A percentile compares a stretch with the other conserved stretches of the same genome.
Conservation (phyloP, 2,113 vertebrate species). For the Macrotus californicus region DNA sequence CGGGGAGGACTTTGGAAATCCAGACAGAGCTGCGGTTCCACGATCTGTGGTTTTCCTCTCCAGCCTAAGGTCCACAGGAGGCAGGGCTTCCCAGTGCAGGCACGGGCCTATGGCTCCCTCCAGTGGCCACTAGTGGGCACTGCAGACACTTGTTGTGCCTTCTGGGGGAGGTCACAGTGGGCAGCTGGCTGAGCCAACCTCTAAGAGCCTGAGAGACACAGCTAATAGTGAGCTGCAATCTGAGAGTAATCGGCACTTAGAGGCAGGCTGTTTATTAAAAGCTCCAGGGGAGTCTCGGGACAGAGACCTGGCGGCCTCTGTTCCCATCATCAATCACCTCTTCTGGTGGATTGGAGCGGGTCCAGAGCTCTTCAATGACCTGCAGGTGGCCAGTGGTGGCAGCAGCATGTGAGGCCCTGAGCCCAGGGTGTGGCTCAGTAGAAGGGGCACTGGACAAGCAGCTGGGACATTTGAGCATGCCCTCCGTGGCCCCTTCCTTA, state of each 20-base stretch:
- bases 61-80: fast-evolving
- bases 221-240: background rate
- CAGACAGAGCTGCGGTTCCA: background rate
- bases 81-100: background rate
- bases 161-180: background rate
- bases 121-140: background rate
- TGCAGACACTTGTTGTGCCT: background rate
- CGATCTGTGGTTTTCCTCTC: background rate
- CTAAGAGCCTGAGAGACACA: background rate
- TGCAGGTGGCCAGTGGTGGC: background rate
- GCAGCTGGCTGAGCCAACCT: background rate
- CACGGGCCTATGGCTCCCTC: background rate
- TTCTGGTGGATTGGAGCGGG: background rate
- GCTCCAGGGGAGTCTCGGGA: background rate
- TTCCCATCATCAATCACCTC: background rate
- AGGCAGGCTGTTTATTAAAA: conserved; percentile 23
- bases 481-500: background rate
- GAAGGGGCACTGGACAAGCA: background rate
- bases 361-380: background rate
- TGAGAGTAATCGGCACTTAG: background rate
- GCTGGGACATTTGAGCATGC: background rate
- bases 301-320: background rate
- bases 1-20: background rate
- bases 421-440: background rate
- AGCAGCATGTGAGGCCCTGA: background rate